phyloP scores from a whole-genome alignment of 2,888 invertebrate genomes.

The Hemithea aestivaria region DNA sequence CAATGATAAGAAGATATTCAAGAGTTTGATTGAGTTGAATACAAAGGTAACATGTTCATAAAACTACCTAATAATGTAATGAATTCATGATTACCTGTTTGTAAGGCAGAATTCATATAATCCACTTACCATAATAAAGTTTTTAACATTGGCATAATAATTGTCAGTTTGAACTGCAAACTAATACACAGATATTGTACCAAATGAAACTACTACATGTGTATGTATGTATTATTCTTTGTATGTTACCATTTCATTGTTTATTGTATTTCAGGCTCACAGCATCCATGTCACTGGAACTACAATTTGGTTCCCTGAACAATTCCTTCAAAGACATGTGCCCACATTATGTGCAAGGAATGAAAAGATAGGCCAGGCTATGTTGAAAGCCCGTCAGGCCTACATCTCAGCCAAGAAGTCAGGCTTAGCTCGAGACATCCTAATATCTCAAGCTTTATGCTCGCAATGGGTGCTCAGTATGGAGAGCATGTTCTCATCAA shows the following conservation, averaged over 20 bases:
- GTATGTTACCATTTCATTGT: no score
- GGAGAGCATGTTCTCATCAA: constrained; percentile 58
- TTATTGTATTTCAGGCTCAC: constrained; percentile 80
- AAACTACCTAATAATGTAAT: constrained; percentile 1
- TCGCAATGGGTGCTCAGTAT: constrained; percentile 61
- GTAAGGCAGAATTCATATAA: no score
- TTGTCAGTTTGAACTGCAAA: no score
- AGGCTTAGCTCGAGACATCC: constrained; percentile 82
- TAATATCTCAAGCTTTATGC: constrained; percentile 52
- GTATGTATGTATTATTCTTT: no score
- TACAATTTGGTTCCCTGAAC: constrained; percentile 90
- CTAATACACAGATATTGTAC: no score
- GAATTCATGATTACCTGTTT: no score
- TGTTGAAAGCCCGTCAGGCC: constrained; percentile 74
- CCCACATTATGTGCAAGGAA: constrained; percentile 77
- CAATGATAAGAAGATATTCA: constrained; percentile 87
- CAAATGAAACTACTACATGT: no score
- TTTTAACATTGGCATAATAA: no score
- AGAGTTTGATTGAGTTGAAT: constrained; percentile 85
- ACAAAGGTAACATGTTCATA: constrained; percentile 78
- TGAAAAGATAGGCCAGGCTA: constrained; percentile 61
- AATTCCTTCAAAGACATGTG: constrained; percentile 84
- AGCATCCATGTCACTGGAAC: constrained; percentile 89
- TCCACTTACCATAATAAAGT: no score
- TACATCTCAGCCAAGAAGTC: constrained; percentile 78